Evolutionary conservation across 2,113 vertebrate species (phyloP).

Genomic region (Pseudorectes ferrugineus): DNA sequence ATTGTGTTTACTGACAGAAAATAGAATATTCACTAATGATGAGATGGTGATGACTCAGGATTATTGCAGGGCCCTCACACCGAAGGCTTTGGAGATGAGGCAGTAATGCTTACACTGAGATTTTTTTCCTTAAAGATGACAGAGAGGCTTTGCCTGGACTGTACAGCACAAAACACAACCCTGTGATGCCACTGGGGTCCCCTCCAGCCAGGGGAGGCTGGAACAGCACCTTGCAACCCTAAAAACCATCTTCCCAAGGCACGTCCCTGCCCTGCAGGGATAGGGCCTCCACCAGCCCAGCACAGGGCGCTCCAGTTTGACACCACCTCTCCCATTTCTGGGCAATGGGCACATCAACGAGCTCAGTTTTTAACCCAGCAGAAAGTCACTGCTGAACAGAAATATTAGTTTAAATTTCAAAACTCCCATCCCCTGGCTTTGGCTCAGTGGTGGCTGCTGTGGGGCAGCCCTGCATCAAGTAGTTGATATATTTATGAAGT

Average conservation of each 20-base stretch:
- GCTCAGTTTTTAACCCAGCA: neutral
- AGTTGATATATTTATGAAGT: constrained; percentile 63
- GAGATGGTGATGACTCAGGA: constrained; percentile 29
- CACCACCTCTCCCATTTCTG: neutral
- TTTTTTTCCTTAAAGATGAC: neutral
- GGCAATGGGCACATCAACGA: fast-evolving
- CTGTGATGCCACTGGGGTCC: neutral
- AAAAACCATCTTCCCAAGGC: neutral
- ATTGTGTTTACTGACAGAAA: constrained; percentile 70
- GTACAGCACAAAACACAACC: neutral
- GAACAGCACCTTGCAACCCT: neutral
- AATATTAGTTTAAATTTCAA: neutral
- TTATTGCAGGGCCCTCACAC: constrained; percentile 7
- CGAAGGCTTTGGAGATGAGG: neutral
- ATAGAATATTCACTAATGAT: constrained; percentile 64
- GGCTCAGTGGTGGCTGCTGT: neutral
- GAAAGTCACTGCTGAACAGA: neutral
- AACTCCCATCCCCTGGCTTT: neutral
- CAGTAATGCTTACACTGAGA: neutral
- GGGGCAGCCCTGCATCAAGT: neutral
- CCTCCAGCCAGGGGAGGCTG: neutral
- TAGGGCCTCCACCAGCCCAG: neutral
- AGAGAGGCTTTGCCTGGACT: neutral
- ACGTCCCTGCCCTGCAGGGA: neutral
- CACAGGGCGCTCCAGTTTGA: neutral